A percentile compares a stretch with the other conserved stretches of the same genome.
These are phyloP conservation scores for Ailurus styani DNA, from an alignment of 2,113 vertebrate genomes.

Conservation along the genomic window DNA sequence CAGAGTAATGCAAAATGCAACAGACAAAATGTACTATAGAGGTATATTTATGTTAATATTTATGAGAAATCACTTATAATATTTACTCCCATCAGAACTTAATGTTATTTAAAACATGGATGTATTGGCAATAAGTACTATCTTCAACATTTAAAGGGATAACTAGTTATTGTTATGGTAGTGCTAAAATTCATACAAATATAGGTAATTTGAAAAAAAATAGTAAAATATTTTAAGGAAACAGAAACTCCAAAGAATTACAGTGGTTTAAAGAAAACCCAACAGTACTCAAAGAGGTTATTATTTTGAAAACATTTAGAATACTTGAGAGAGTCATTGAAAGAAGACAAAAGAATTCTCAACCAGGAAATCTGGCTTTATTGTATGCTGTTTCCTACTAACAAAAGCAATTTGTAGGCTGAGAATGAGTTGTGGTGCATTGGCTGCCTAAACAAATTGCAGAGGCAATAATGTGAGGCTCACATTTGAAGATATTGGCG, in stretches of 20 bases:
- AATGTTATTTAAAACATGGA: neutral
- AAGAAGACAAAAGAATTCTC: conserved; percentile 41
- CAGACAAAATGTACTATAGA: neutral
- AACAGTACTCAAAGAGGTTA: neutral
- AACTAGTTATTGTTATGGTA: neutral
- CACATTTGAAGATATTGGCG: conserved; percentile 18
- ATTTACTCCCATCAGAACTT: neutral
- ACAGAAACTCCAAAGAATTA: neutral
- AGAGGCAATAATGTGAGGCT: conserved; percentile 58
- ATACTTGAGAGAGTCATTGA: conserved; percentile 23
- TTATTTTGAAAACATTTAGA: conserved; percentile 36
- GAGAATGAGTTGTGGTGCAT: neutral
- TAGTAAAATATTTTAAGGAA: neutral
- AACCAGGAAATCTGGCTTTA: conserved; percentile 31
- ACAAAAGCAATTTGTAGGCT: conserved; percentile 39
- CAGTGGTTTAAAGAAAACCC: neutral
- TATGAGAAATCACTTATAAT: neutral
- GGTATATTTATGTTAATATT: neutral
- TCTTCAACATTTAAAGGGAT: neutral
- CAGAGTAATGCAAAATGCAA: neutral
- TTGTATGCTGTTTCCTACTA: neutral
- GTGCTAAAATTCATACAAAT: neutral
- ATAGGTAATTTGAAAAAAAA: neutral
- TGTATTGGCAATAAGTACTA: neutral
- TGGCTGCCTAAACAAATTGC: conserved; percentile 28